Base-by-base conservation (phyloP, 1,140 invertebrate species). In the Mycetomoellerius zeteki region DNA sequence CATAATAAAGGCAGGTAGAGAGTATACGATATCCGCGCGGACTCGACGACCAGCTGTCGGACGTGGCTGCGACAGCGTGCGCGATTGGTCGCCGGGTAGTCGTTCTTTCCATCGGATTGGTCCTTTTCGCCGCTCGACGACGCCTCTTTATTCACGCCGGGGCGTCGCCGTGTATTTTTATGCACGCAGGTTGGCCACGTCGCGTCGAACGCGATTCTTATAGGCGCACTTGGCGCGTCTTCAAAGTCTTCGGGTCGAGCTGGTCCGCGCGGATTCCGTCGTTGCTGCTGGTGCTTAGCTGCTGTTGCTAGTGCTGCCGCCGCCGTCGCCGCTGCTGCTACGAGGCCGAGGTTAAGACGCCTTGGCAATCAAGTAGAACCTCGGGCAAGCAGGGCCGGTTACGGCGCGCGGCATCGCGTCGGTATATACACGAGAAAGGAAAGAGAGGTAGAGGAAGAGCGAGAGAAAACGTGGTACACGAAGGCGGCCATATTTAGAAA, bases 331-430 rank as follows among this genome's bases (percentile, higher is more conserved):
- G 71, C 27, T 14, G 64, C 47, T 47, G 65, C 80, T 82, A 73
- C 77, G 89, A 85, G 92, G 92, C 91, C 92, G 94, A 94, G 94
- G 94, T 95, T 94, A 95, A 95, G 94, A 95, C 94, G 94, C 94
- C 94, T 94, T 92, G 93, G 94, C 94, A 95, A 95, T 95, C 95
- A 95, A 95, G 94, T 95, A 95, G 94, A 95, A 95, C 94, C 94
- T 95, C 92, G 93, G 93, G 92, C 94, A 94, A 94, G 94, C 92
- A 94, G 94, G 94, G 94, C 92, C 93, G 94, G 94, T 94, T 95
- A 95, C 94, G 93, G 90, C 88, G 91, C 87, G 85, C 86, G 60
- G 80, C 67, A 50, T 85, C 85, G 69, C 52, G 76, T 86, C 85
- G 86, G 85, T 87, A 43, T 43, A 43, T 43, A 85, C 86, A 90